These are phyloP conservation scores for Brachyhypopomus occidentalis DNA, from an alignment of 2,113 vertebrate species.

Conservation along the genomic window DNA sequence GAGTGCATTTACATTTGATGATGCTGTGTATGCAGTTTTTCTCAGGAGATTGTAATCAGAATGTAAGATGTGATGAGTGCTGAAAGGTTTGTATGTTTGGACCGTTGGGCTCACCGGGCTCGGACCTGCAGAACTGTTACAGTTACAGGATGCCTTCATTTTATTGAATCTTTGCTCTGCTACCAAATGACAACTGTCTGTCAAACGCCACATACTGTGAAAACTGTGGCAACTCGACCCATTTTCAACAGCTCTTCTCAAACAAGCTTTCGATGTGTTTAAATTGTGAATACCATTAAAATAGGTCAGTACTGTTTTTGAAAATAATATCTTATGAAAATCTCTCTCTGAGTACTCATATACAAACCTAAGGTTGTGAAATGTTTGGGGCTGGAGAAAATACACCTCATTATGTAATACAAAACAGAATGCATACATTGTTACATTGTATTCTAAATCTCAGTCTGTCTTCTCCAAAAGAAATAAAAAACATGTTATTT, in stretches of 20 bases:
- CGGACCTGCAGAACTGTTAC: background rate
- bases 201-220: background rate
- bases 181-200: background rate
- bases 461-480: constrained; percentile 50
- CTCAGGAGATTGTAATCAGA: background rate
- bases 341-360: background rate
- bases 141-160: background rate
- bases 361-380: constrained; percentile 20
- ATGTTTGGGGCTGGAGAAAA: constrained; percentile 13
- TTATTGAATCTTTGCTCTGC: background rate
- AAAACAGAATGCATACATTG: constrained; percentile 6
- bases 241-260: background rate
- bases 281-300: background rate
- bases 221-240: background rate
- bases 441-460: constrained; percentile 25
- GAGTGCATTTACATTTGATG: constrained; percentile 16
- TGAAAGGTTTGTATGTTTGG: background rate
- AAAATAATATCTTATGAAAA: background rate
- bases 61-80: background rate
- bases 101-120: background rate
- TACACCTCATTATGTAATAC: constrained; percentile 43
- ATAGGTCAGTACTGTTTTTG: background rate
- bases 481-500: constrained; percentile 64
- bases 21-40: background rate
- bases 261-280: background rate